These are phyloP conservation scores for Cataglyphis livida DNA, from an alignment of 2,888 invertebrate species.

Conservation along the genomic window DNA sequence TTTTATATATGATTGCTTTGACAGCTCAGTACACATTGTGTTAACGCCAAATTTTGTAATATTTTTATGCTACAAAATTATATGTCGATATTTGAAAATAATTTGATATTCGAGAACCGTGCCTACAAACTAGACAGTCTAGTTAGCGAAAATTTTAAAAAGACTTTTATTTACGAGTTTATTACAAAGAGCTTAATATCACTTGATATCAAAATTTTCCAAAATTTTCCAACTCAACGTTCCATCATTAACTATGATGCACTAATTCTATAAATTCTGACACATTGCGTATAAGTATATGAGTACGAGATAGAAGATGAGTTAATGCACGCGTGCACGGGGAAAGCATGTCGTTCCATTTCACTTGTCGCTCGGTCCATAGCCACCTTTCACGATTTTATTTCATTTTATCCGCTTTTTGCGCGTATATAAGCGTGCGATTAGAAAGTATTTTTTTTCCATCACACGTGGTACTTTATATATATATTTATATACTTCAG, in stretches of 20 bases:
- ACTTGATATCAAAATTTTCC: background rate
- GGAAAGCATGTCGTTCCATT: slow-evolving; percentile 78
- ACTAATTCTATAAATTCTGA: background rate
- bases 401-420: slow-evolving; percentile 50
- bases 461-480: background rate
- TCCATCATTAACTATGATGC: background rate
- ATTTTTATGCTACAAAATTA: background rate
- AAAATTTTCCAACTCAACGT: background rate
- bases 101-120: background rate
- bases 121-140: no score
- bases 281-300: background rate
- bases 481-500: background rate
- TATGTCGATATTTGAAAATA: background rate
- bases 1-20: background rate
- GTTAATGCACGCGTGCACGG: slow-evolving; percentile 61
- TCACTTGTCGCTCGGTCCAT: slow-evolving; percentile 71
- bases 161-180: background rate
- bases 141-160: background rate
- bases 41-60: background rate
- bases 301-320: slow-evolving; percentile 21
- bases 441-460: slow-evolving; percentile 61
- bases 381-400: slow-evolving; percentile 51
- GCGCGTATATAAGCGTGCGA: background rate
- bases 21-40: background rate
- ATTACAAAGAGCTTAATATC: background rate